Evolutionary conservation across 2,113 vertebrate genomes (phyloP).

Genomic region (Proterorhinus semilunaris): DNA sequence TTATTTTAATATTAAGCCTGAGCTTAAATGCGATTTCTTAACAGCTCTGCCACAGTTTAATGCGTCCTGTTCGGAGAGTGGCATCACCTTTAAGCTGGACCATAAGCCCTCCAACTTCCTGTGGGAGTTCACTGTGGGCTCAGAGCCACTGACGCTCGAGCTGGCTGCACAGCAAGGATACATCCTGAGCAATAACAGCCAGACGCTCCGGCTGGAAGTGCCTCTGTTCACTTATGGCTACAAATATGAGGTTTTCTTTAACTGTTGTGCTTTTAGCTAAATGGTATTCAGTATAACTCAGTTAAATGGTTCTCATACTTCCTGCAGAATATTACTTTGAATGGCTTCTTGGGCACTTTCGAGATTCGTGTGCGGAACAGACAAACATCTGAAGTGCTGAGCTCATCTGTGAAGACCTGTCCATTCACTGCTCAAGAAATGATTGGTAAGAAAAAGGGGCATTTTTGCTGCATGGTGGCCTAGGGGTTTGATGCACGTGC

Average conservation of each 20-base stretch:
- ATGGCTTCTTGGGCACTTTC: constrained; percentile 54
- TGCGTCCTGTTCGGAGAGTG: constrained; percentile 21
- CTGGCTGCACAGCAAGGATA: constrained; percentile 60
- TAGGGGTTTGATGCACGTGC: too few species aligned
- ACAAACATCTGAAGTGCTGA: constrained; percentile 9
- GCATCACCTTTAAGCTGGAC: constrained; percentile 56
- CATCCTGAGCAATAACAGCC: constrained; percentile 50
- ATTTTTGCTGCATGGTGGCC: too few species aligned
- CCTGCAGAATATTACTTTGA: constrained; percentile 46
- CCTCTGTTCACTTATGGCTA: constrained; percentile 63
- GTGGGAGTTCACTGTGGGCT: constrained; percentile 54
- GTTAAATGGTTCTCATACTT: background rate
- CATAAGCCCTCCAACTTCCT: constrained; percentile 40
- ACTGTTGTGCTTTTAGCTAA: background rate
- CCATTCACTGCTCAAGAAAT: constrained; percentile 43
- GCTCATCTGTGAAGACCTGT: constrained; percentile 40
- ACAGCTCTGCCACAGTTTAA: constrained; percentile 55
- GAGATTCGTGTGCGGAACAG: constrained; percentile 35
- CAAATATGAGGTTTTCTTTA: constrained; percentile 50
- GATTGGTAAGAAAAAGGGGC: constrained; percentile 49
- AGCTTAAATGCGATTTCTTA: fast-evolving
- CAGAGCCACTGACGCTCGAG: constrained; percentile 40
- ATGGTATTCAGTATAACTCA: background rate
- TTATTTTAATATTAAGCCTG: too few species aligned
- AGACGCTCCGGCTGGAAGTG: constrained; percentile 50